Conservation (phyloP, 2,888 invertebrate genomes). For the Luffia ferchaultella region DNA sequence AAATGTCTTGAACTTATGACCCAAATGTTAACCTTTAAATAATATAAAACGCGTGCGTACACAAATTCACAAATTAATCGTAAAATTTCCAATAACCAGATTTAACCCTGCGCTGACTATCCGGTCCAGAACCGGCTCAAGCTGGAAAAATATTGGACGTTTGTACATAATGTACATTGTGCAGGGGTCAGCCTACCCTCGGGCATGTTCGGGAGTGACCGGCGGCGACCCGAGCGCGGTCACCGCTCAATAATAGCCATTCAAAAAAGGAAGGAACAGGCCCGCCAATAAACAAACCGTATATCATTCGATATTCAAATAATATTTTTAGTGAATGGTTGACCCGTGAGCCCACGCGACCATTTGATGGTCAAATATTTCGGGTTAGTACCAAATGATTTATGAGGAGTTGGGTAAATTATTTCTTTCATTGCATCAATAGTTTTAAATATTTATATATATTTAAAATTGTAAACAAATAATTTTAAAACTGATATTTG, state of each 20-base stretch:
- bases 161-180: constrained; percentile 48
- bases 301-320: constrained; percentile 64
- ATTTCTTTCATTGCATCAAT: background rate
- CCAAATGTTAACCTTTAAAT: constrained; percentile 41
- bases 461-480: too few species aligned
- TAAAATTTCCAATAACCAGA: constrained; percentile 50
- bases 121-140: constrained; percentile 33
- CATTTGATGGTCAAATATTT: constrained; percentile 61
- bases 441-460: too few species aligned
- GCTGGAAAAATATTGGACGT: constrained; percentile 54
- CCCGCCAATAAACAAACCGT: constrained; percentile 66
- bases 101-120: constrained; percentile 25
- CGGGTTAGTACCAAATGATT: constrained; percentile 30
- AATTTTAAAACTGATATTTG: too few species aligned
- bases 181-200: constrained; percentile 44
- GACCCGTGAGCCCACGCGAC: constrained; percentile 61
- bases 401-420: constrained; percentile 27
- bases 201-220: constrained; percentile 30
- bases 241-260: constrained; percentile 49
- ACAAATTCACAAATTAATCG: constrained; percentile 57
- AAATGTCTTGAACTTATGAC: constrained; percentile 33
- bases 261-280: constrained; percentile 53
- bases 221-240: constrained; percentile 51
- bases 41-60: constrained; percentile 44
- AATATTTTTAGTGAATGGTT: constrained; percentile 50